Base-by-base conservation (phyloP, 2,797 vertebrate genomes). In the Urocyon cinereoargenteus region DNA sequence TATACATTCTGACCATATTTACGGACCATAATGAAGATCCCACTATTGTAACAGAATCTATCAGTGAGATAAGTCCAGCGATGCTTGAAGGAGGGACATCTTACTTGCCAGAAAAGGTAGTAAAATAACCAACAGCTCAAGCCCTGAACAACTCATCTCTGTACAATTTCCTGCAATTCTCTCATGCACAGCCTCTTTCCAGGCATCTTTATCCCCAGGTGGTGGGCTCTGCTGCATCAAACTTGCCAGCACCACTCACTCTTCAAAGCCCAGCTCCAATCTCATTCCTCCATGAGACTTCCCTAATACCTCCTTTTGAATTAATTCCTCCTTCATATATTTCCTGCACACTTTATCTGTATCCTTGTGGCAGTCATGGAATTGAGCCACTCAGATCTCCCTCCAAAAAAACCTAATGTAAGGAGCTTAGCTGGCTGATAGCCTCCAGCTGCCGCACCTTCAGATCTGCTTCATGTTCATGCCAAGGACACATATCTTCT, bases 231-330 rank as follows among this genome's bases (percentile, higher is more conserved):
- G 77, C 51, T 68, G 51, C 83, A 45, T 19, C 77, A 68, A 84
- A 77, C 34, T 28, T 75, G 40, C 26, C 72, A 92, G 53, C 81
- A 7, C 26, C 28, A 68, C 57, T 2, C 21, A 73, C 70, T 66
- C 77, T 53, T 90, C 55, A 62, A 95, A 78, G 75, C 36, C 49
- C 94, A 94, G 49, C 24, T 87, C 70, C 57, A 68, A 75, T n/a
- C 51, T 62, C n/a, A 51, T n/a, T 90, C 26, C 36, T 70, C 18
- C 49, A 26, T 24, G 66, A 90, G 26, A 26, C 55, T 72, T 64
- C 34, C 61, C 70, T 64, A 81, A 84, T 22, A 59, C 28, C 57
- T 73, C 36, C 51, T 28, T 57, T 59, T 68, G 79, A 91, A 81
- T 45, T 75, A 28, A 84, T 49, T 79, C 21, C 49, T 62, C 36